These are phyloP conservation scores for Cyanoliseus patagonus DNA, from an alignment of 2,113 vertebrate species.

Conservation along the genomic window DNA sequence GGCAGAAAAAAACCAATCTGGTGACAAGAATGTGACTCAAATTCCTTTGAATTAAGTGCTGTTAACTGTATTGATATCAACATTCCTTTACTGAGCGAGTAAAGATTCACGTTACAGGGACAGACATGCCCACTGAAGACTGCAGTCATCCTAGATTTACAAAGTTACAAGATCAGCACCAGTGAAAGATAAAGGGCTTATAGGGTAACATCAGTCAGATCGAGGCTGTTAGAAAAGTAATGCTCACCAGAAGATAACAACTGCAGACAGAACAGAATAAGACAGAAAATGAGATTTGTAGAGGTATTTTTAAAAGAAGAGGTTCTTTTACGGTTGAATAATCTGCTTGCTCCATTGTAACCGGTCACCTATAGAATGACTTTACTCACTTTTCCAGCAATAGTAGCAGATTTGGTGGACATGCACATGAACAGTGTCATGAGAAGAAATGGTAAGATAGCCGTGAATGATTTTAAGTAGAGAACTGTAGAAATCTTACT, in stretches of 20 bases:
- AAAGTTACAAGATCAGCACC: neutral
- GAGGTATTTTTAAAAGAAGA: neutral
- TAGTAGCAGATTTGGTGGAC: neutral
- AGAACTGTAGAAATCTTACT: neutral
- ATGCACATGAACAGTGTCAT: neutral
- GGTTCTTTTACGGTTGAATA: neutral
- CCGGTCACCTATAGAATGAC: accelerated
- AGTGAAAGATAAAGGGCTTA: neutral
- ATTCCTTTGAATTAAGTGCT: neutral
- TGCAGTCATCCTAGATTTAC: neutral
- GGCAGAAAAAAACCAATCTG: neutral
- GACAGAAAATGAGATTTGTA: neutral
- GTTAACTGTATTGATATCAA: neutral
- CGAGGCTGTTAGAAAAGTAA: neutral
- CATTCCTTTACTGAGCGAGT: neutral
- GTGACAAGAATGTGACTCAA: neutral
- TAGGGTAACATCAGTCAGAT: neutral
- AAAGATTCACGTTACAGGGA: neutral
- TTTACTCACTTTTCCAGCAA: neutral
- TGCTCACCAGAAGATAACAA: neutral
- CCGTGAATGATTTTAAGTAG: neutral
- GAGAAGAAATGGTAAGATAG: neutral
- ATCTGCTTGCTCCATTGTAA: neutral
- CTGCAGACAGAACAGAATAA: neutral
- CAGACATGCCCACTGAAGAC: neutral